These are phyloP conservation scores for Coccyzus lansbergi DNA, from an alignment of 2,797 vertebrate species.

Conservation along the genomic window DNA sequence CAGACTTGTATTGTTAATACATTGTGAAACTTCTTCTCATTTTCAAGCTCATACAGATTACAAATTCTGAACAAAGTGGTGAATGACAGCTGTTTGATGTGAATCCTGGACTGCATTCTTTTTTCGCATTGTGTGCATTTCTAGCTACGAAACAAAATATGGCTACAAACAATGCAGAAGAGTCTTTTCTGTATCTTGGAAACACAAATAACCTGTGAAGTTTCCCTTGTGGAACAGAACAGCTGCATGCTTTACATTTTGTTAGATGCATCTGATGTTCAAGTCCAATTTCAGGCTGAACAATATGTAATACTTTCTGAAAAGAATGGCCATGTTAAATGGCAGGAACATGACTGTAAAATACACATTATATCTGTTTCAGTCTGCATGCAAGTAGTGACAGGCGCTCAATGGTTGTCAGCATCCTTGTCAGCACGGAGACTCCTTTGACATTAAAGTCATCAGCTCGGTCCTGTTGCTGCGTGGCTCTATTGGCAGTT, in stretches of 20 bases:
- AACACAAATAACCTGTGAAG: not conserved
- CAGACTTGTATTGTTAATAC: not conserved
- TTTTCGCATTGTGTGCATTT: not conserved
- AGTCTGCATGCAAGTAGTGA: conserved; percentile 57
- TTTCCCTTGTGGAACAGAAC: not conserved
- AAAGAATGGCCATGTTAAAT: conserved; percentile 27
- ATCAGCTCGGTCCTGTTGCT: conserved; percentile 60
- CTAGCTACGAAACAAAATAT: not conserved
- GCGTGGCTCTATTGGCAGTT: conserved; percentile 79
- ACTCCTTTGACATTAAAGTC: conserved; percentile 79
- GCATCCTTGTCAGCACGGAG: conserved; percentile 74
- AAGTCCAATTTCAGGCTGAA: conserved; percentile 21
- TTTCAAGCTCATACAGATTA: not conserved
- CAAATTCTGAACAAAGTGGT: not conserved
- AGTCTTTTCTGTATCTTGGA: not conserved
- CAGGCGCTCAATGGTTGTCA: conserved; percentile 77
- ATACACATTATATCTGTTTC: conserved; percentile 57
- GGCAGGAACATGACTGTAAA: conserved; percentile 65
- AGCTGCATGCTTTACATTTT: not conserved
- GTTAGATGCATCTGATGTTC: not conserved
- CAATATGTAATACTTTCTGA: not conserved
- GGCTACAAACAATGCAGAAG: not conserved
- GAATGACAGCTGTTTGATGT: not conserved
- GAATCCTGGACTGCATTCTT: not conserved
- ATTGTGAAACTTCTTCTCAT: not conserved